Percentiles rank a stretch among this genome's conserved stretches.
Conservation (phyloP, 2,797 vertebrate species). For the Microctenopoma lineatum region DNA sequence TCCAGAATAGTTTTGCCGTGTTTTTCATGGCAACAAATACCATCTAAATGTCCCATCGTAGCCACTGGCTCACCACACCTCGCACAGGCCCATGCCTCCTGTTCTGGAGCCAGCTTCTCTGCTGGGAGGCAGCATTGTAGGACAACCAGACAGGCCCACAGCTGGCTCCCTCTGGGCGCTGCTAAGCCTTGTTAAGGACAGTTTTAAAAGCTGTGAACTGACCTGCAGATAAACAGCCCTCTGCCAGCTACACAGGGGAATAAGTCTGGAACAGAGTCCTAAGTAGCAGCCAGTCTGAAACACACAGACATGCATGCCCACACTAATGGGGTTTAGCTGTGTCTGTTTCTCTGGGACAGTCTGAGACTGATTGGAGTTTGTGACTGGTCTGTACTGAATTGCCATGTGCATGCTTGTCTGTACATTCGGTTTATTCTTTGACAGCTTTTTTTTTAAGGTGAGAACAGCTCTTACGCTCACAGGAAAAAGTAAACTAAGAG, state of each 20-base stretch:
- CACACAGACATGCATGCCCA: constrained; percentile 60
- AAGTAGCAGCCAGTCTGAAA: constrained; percentile 61
- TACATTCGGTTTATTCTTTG: constrained; percentile 47
- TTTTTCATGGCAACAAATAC: constrained; percentile 50
- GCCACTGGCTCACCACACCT: constrained; percentile 27
- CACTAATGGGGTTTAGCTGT: constrained; percentile 70
- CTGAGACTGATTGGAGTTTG: constrained; percentile 76
- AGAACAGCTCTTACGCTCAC: constrained; percentile 34
- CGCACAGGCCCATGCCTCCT: constrained; percentile 35
- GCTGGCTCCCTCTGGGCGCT: constrained; percentile 70
- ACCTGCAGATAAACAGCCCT: constrained; percentile 85
- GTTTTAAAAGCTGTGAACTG: constrained; percentile 88
- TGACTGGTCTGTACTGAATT: constrained; percentile 47
- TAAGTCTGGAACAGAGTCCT: constrained; percentile 59
- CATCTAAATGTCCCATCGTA: constrained; percentile 32
- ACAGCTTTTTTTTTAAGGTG: constrained; percentile 46
- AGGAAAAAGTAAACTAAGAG: constrained; percentile 52
- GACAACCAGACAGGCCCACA: constrained; percentile 68
- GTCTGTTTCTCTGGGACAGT: constrained; percentile 66
- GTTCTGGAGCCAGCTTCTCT: constrained; percentile 50
- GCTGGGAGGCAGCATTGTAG: constrained; percentile 51
- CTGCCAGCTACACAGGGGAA: constrained; percentile 74
- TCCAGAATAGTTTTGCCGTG: constrained; percentile 54
- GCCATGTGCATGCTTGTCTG: constrained; percentile 49
- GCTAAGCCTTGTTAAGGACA: constrained; percentile 83